Conservation (phyloP, 2,113 vertebrate genomes). For the Tenrec ecaudatus region DNA sequence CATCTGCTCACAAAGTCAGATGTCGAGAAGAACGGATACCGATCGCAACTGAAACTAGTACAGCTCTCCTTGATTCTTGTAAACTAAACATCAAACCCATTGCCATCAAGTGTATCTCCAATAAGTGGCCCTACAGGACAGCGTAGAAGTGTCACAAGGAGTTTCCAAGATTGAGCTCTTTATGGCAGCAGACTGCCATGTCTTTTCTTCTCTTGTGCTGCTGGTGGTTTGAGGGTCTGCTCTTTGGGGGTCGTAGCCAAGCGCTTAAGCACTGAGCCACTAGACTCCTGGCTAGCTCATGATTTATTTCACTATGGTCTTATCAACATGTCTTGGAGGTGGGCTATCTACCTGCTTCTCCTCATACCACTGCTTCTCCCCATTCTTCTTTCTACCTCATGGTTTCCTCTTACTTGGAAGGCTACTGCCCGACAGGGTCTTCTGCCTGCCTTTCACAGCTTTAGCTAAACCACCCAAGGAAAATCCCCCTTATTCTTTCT, state of each 20-base stretch:
- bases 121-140: no score
- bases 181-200: not conserved
- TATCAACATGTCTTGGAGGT: fast-evolving
- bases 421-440: not conserved
- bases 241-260: no score
- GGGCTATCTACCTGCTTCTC: not conserved
- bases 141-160: no score
- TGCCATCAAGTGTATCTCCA: no score
- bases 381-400: not conserved
- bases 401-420: not conserved
- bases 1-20: not conserved
- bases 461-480: not conserved
- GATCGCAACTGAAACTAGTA: not conserved
- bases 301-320: not conserved
- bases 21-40: not conserved
- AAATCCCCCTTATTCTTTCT: not conserved
- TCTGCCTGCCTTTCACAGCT: not conserved
- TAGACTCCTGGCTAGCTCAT: no score
- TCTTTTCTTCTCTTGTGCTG: not conserved
- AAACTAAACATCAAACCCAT: not conserved
- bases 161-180: not conserved
- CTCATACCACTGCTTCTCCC: not conserved
- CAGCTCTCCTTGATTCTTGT: not conserved
- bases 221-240: not conserved
- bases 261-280: no score